Conservation (phyloP, 2,888 invertebrate species). For the Xanthia icteritia region DNA sequence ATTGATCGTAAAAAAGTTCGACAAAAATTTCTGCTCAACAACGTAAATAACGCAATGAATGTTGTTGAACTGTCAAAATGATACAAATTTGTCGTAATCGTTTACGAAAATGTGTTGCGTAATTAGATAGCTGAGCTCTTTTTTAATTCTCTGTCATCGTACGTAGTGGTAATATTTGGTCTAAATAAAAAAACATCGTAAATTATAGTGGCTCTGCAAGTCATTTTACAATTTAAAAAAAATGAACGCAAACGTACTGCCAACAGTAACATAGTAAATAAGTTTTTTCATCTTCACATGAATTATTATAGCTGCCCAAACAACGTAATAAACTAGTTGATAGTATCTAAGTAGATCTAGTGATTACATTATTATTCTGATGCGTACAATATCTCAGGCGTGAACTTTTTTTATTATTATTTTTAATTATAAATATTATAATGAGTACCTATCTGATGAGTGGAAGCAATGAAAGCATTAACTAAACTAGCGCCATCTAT, state of each 20-base stretch:
- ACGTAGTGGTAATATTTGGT: not conserved
- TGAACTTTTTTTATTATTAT: slow-evolving; percentile 65
- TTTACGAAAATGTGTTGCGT: no score
- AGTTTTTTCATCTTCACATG: slow-evolving; percentile 46
- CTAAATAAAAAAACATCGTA: not conserved
- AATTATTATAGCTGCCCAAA: slow-evolving; percentile 47
- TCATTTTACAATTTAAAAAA: not conserved
- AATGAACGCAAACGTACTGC: not conserved
- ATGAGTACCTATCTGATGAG: slow-evolving; percentile 33
- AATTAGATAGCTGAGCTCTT: no score
- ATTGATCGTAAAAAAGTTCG: no score
- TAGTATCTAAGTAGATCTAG: slow-evolving; percentile 65
- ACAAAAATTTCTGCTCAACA: no score
- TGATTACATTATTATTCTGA: slow-evolving; percentile 74
- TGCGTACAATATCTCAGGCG: slow-evolving; percentile 64
- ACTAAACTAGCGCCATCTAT: slow-evolving; percentile 7
- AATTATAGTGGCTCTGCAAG: not conserved
- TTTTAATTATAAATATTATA: slow-evolving; percentile 44
- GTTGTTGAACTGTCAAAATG: no score
- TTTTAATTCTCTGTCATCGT: not conserved
- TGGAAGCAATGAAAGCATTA: slow-evolving; percentile 32
- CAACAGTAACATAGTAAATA: slow-evolving; percentile 26
- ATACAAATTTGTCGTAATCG: no score
- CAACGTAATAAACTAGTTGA: slow-evolving; percentile 69
- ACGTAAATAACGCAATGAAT: no score